Evolutionary conservation across 2,888 invertebrate genomes (phyloP), one percentile per base, ranked within the genome.

Genomic region (Caenorhabditis japonica): DNA sequence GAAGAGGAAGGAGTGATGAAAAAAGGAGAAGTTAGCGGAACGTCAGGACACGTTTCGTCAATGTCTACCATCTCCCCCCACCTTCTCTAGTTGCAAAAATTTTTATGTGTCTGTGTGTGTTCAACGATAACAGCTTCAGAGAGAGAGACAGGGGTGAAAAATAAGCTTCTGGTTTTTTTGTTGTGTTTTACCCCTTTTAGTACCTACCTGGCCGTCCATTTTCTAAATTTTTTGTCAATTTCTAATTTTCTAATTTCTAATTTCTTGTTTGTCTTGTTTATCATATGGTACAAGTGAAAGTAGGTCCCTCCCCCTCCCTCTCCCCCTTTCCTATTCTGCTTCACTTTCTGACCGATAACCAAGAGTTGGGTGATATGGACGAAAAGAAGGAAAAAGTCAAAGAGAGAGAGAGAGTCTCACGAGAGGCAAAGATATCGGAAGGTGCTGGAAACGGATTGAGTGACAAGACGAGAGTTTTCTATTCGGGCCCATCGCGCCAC

Each of bases 41-140:
- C 66, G 66, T 66, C 56, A 66, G 66, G 66, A 66, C 66, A 66
- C 66, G 66, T 66, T 66, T 66, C 66, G 49, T 66, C 66, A 66
- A 56, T 56, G 66, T 66, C 66, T 56, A 56, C 56, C 56, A 49
- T 49, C 56, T 56, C 34, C 55, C 12, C 23, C 33, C 23, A 15
- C 43, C 43, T 10, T 19, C 21, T 23, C 66, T 66, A 66, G 66
- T 56, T 51, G 56, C 41, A 34, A 60, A 34, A 56, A 21, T 51
- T 56, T 66, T 64, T 64, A 25, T 30, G 30, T 30, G 30, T 30
- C 7, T 30, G n/a, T 52, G 34, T 64, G 55, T 64, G 55, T 49
- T 56, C 17, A 49, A 55, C 66, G 66, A 66, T 66, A 66, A 66
- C 66, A 66, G 56, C 56, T 56, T 66, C 66, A 30, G 30, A 7